These are phyloP conservation scores for Lasioglossum baleicum DNA, from an alignment of 1,140 invertebrate species.

Conservation along the genomic window DNA sequence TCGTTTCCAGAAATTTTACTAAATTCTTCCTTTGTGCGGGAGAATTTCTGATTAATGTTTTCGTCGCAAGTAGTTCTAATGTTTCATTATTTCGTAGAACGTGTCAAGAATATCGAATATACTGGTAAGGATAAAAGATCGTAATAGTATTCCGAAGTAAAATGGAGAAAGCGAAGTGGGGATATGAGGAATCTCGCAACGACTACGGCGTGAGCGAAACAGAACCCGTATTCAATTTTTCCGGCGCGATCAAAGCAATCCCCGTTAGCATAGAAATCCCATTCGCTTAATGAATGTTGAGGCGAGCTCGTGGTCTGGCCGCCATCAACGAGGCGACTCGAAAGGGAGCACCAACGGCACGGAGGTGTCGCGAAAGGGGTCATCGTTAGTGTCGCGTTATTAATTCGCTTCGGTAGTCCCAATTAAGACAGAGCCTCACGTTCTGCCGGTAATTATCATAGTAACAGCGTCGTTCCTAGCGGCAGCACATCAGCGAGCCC, in stretches of 20 bases:
- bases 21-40: no score
- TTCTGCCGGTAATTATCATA: constrained; percentile 69
- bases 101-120: no score
- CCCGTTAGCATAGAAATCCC: constrained; percentile 13
- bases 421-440: constrained; percentile 69
- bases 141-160: no score
- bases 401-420: constrained; percentile 57
- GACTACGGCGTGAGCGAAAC: no score
- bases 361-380: constrained; percentile 41
- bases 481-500: constrained; percentile 64
- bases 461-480: constrained; percentile 66
- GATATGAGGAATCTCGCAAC: background rate
- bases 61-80: no score
- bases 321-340: constrained; percentile 1
- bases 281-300: constrained; percentile 3
- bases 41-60: no score
- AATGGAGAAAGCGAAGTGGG: no score
- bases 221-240: constrained; percentile 12
- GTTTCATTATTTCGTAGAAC: no score
- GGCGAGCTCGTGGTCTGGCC: background rate
- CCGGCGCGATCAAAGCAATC: background rate
- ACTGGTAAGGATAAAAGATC: no score
- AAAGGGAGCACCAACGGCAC: background rate
- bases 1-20: no score
- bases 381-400: constrained; percentile 51